A percentile compares a stretch with the other conserved stretches of the same genome.
Conservation (phyloP, 2,888 invertebrate species). For the Nysson spinosus region DNA sequence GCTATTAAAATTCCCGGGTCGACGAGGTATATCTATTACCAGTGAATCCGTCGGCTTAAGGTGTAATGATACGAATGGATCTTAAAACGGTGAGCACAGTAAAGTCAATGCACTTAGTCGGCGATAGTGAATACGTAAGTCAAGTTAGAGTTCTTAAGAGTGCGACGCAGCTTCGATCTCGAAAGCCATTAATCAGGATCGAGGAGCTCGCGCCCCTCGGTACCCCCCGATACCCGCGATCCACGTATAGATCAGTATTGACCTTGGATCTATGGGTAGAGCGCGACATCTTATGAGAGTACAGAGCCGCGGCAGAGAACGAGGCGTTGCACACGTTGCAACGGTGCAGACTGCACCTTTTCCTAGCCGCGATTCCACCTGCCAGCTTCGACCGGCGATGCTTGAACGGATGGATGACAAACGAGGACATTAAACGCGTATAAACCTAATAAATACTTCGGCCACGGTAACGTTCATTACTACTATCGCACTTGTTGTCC, state of each 20-base stretch:
- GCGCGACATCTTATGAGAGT: conserved; percentile 45
- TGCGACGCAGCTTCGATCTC: conserved; percentile 44
- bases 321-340: conserved; percentile 9
- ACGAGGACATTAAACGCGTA: conserved; percentile 41
- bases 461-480: background rate
- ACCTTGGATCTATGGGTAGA: conserved; percentile 58
- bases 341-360: conserved; percentile 15
- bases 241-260: conserved; percentile 39
- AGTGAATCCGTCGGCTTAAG: too few species aligned
- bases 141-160: conserved; percentile 15
- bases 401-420: conserved; percentile 21
- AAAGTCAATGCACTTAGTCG: conserved; percentile 45
- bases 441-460: conserved; percentile 35
- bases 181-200: conserved; percentile 59
- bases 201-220: conserved; percentile 54
- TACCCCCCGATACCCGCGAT: conserved; percentile 45
- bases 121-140: conserved; percentile 24
- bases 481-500: background rate
- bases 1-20: too few species aligned
- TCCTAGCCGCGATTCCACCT: conserved; percentile 23
- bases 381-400: conserved; percentile 3
- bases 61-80: conserved; percentile 15
- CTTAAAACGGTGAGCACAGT: conserved; percentile 14
- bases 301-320: conserved; percentile 23
- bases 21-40: too few species aligned